Conservation (phyloP, 1,140 invertebrate species). For the Teleopsis dalmanni region DNA sequence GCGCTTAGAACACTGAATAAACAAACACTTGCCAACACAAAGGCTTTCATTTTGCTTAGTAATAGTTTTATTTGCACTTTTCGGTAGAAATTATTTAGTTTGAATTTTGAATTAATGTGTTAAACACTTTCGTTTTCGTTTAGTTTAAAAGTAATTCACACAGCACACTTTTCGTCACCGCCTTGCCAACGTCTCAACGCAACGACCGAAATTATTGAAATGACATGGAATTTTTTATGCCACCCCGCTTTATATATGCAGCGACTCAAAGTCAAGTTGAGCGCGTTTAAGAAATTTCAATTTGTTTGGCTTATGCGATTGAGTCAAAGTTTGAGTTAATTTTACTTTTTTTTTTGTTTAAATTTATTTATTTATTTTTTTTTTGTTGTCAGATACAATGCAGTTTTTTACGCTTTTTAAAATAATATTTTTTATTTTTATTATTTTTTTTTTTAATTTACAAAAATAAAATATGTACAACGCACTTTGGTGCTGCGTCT, state of each 20-base stretch:
- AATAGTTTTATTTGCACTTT: conserved; percentile 3
- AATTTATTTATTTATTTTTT: no score
- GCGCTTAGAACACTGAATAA: conserved; percentile 46
- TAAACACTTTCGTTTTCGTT: conserved; percentile 15
- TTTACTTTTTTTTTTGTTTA: not conserved
- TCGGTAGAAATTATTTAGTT: not conserved
- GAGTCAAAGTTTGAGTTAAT: conserved; percentile 6
- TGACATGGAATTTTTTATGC: conserved; percentile 16
- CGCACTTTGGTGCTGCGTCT: no score
- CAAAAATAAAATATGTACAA: no score
- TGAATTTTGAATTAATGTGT: conserved; percentile 6
- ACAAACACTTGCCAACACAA: conserved; percentile 39
- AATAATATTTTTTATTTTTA: no score
- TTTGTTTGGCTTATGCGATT: no score
- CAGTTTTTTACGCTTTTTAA: no score
- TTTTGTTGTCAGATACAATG: no score
- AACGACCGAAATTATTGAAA: conserved; percentile 15
- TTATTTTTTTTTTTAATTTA: no score
- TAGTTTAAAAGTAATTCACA: conserved; percentile 1
- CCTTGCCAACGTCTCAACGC: not conserved
- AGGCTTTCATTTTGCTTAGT: conserved; percentile 45
- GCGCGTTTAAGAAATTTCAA: no score
- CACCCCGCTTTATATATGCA: conserved; percentile 15
- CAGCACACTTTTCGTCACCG: not conserved
- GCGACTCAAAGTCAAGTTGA: not conserved